A percentile compares a stretch with the other conserved stretches of the same genome.
Conservation (phyloP, 2,888 invertebrate species). For the Polyommatus iphigenia region DNA sequence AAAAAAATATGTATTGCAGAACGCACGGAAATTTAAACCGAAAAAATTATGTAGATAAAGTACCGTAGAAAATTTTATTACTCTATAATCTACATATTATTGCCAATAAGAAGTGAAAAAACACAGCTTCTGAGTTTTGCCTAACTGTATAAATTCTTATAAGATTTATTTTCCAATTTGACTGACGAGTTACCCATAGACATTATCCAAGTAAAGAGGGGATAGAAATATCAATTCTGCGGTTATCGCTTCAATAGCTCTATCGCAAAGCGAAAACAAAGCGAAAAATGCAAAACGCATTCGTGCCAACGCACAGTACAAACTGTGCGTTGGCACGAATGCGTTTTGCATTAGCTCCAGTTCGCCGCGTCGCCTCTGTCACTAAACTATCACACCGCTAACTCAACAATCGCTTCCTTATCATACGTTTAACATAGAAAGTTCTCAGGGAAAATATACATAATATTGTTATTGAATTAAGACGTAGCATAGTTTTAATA, state of each 20-base stretch:
- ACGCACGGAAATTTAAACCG: too few species aligned
- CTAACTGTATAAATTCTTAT: background rate
- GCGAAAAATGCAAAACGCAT: constrained; percentile 26
- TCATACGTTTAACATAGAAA: constrained; percentile 22
- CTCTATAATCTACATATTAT: too few species aligned
- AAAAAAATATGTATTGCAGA: too few species aligned
- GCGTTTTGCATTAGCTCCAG: constrained; percentile 27
- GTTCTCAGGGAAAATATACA: background rate
- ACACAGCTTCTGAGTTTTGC: background rate
- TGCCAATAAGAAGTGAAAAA: too few species aligned
- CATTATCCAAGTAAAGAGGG: background rate
- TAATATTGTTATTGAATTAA: background rate
- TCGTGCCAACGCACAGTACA: background rate
- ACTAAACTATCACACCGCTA: constrained; percentile 14
- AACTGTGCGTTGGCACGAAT: background rate
- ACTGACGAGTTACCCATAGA: background rate
- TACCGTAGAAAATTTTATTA: too few species aligned
- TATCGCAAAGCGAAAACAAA: background rate
- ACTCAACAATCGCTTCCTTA: constrained; percentile 22
- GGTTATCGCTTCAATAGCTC: background rate
- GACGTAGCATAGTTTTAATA: background rate
- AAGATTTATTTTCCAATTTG: background rate
- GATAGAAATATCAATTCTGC: background rate
- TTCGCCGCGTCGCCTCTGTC: constrained; percentile 22
- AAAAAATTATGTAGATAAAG: too few species aligned